Evolutionary conservation across 2,113 vertebrate species (phyloP), one percentile per base, ranked within the genome.

Genomic region (Machaerirhynchus nigripectus): DNA sequence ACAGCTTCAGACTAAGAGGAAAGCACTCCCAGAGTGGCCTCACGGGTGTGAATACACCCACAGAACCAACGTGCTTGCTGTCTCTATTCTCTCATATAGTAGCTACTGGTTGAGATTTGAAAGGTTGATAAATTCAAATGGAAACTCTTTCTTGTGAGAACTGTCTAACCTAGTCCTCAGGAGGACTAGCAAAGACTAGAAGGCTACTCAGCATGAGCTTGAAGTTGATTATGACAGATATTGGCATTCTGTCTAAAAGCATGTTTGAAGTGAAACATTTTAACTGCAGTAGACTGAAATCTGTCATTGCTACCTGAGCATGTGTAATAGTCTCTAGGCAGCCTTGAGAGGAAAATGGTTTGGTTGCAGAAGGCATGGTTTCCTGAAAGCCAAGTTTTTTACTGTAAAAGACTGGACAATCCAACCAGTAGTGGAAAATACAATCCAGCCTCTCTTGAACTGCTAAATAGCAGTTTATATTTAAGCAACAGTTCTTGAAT

Each of bases 271-370:
- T 68, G 60, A 83, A 97, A 86, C 31, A 31, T 87, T 96, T 77
- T 64, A 78, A 84, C 82, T 3, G 3, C 50, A 40, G 64, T 30
- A 75, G 85, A 88, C 56, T 78, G 92, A 88, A 92, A 88, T 84
- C 78, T 92, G 71, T 95, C 90, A 84, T 84, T 88, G 82, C 70
- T 96, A 95, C 95, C 83, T 94, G 67, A 90, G 64, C 42, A 75
- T 23, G 31, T 80, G 42, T 83, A 77, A 85, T 44, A 74, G 50
- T 93, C 93, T 90, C 92, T 42, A 75, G 90, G 57, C 44, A 74
- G 79, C 40, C 44, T 90, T 94, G 52, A 78, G n/a, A 88, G 16
- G 23, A 92, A 94, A 95, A 75, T 35, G 39, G 40, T 84, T 89
- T 35, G 33, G 56, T 74, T 93, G 71, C 44, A 92, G 71, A 88